Conservation (phyloP, 2,888 invertebrate species). For the Cremastinae sp. region DNA sequence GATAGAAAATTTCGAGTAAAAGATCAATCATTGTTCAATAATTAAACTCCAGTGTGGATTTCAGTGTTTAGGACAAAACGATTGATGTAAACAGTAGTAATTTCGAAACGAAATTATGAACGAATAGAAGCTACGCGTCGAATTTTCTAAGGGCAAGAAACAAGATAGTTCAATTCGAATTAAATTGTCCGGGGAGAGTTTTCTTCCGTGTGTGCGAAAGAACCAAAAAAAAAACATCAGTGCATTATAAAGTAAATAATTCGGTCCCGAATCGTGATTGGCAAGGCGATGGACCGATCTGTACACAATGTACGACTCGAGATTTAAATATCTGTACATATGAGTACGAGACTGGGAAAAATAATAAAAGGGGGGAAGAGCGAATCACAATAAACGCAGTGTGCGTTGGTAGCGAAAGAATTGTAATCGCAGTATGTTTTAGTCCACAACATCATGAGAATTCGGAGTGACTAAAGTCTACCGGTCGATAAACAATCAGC, state of each 20-base stretch:
- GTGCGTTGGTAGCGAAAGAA: conserved; percentile 21
- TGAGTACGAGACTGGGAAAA: conserved; percentile 18
- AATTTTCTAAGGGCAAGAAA: background rate
- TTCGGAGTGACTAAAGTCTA: conserved; percentile 29
- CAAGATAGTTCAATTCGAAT: background rate
- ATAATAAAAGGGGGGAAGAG: background rate
- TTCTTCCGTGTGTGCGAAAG: background rate
- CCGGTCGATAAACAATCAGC: conserved; percentile 9
- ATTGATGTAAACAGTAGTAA: no score
- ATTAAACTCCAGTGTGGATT: no score
- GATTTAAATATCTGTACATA: no score
- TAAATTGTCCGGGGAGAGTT: background rate
- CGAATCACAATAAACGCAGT: conserved; percentile 39
- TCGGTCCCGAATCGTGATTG: conserved; percentile 40
- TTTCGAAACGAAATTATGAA: no score
- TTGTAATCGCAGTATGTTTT: conserved; percentile 51
- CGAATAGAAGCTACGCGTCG: background rate
- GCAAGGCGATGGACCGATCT: conserved; percentile 43
- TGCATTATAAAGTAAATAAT: conserved; percentile 36
- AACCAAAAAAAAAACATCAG: conserved; percentile 13
- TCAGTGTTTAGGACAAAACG: no score
- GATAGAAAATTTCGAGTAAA: no score
- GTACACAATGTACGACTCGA: conserved; percentile 57
- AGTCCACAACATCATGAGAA: conserved; percentile 38
- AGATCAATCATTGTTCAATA: no score